phyloP scores from a whole-genome alignment of 2,797 vertebrate genomes.

The Pseudochirops corinnae region DNA sequence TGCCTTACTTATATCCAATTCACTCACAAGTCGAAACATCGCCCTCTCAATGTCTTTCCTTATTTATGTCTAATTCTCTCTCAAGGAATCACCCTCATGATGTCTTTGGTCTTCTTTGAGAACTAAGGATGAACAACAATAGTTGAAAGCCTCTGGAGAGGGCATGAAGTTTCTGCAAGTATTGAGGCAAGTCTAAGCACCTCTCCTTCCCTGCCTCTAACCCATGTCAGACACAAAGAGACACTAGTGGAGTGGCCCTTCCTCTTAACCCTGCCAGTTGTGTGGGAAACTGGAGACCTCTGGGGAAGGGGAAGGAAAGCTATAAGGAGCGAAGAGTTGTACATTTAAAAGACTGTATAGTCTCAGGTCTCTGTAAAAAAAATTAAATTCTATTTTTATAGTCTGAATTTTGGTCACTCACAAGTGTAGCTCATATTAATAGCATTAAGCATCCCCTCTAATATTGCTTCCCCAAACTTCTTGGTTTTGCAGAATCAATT shows the following conservation, averaged over 20 bases:
- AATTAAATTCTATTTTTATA: neutral
- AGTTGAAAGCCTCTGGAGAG: neutral
- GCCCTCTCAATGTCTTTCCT: neutral
- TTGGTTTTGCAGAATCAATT: neutral
- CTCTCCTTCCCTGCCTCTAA: neutral
- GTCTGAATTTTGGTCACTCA: neutral
- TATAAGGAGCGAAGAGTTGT: neutral
- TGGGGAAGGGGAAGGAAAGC: neutral
- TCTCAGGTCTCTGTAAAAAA: neutral
- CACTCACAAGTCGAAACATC: neutral
- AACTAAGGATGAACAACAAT: neutral
- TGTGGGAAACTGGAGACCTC: neutral
- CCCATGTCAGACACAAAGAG: neutral
- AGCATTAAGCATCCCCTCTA: neutral
- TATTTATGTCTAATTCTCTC: no score
- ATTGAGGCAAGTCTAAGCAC: neutral
- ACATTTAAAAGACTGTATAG: neutral
- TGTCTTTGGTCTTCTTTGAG: neutral
- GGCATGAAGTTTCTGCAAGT: neutral
- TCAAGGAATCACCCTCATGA: no score
- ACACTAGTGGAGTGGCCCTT: neutral
- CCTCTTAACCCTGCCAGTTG: neutral
- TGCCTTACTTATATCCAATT: neutral
- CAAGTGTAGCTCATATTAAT: neutral
- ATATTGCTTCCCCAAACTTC: neutral